Evolutionary conservation across 2,888 invertebrate species (phyloP).

Genomic region (Lycaena phlaeas): DNA sequence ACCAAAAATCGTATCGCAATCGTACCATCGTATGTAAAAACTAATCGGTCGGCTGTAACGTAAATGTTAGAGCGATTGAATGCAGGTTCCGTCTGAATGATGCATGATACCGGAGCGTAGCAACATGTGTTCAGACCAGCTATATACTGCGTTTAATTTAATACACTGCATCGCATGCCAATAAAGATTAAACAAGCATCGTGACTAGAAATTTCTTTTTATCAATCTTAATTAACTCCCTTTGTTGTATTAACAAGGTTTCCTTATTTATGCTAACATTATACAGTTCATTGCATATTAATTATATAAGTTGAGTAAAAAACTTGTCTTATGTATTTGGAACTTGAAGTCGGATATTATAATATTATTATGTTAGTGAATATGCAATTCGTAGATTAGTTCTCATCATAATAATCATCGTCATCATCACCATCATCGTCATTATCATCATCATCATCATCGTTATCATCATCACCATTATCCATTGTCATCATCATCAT

Average conservation of each 20-base stretch:
- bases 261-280: not conserved
- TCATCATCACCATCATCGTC: no score
- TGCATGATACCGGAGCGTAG: not conserved
- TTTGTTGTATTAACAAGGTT: no score
- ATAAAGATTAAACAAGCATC: constrained; percentile 17
- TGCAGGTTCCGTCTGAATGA: constrained; percentile 44
- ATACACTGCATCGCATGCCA: constrained; percentile 19
- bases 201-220: constrained; percentile 8
- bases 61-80: constrained; percentile 44
- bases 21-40: not conserved
- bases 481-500: no score
- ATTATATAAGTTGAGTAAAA: no score
- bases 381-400: no score
- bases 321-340: no score
- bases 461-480: no score
- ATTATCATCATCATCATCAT: no score
- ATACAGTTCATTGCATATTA: no score
- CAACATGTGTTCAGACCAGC: not conserved
- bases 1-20: not conserved
- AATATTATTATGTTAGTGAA: no score
- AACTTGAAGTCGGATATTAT: no score
- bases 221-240: not conserved
- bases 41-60: constrained; percentile 26
- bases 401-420: no score
- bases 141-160: constrained; percentile 16